Evolutionary conservation across 2,113 vertebrate species (phyloP).

Genomic region (Lycaon pictus): DNA sequence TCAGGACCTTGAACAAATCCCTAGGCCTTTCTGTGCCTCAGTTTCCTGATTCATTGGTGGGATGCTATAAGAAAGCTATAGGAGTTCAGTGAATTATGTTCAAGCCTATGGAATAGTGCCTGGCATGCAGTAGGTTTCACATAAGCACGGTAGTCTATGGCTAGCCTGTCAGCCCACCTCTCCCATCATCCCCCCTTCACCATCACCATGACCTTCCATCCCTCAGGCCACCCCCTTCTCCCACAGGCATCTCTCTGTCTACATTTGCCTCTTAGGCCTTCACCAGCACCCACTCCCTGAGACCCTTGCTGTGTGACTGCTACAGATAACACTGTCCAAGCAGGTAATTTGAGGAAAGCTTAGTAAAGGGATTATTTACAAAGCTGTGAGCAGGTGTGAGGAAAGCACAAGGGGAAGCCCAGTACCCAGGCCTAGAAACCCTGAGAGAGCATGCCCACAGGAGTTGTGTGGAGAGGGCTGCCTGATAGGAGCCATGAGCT

Average conservation of each 20-base stretch:
- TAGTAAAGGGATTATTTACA: neutral
- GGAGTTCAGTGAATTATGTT: neutral
- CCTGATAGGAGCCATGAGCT: neutral
- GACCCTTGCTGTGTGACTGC: neutral
- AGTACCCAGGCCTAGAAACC: neutral
- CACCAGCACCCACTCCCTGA: neutral
- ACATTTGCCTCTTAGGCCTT: neutral
- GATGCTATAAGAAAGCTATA: neutral
- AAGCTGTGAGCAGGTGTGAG: neutral
- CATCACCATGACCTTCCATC: neutral
- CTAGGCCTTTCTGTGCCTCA: neutral
- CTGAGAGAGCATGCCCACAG: accelerated
- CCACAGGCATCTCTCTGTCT: neutral
- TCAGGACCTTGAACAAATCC: neutral
- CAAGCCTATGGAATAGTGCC: neutral
- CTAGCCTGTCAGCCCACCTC: neutral
- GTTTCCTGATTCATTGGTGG: neutral
- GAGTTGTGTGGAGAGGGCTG: neutral
- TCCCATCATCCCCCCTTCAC: too few species aligned
- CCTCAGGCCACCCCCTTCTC: neutral
- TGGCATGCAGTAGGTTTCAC: neutral
- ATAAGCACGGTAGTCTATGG: neutral
- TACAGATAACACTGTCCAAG: neutral
- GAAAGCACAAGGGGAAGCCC: neutral
- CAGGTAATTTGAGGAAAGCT: neutral